Conservation (phyloP, 2,797 vertebrate genomes). For the Balearica regulorum region DNA sequence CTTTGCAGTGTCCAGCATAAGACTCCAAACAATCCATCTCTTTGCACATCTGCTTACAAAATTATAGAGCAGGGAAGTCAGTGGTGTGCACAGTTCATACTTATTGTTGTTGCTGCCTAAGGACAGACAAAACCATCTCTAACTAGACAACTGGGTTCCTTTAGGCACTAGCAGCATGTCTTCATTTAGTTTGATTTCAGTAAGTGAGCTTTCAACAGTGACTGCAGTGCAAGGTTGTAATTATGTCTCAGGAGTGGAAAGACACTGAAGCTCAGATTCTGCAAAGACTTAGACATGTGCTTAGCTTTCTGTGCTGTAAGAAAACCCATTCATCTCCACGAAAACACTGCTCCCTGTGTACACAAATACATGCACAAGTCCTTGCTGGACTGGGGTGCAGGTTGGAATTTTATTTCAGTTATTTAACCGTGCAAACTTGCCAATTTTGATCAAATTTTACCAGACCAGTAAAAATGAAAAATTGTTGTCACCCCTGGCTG, state of each 20-base stretch:
- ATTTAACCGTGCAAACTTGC: neutral
- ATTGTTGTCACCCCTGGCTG: neutral
- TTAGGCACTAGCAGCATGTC: conserved; percentile 28
- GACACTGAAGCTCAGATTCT: neutral
- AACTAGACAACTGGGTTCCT: conserved; percentile 7
- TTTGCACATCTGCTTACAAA: neutral
- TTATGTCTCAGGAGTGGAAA: conserved; percentile 4
- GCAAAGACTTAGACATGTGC: neutral
- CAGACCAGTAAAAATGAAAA: neutral
- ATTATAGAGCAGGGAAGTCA: neutral
- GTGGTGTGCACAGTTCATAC: neutral
- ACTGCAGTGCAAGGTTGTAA: conserved; percentile 18
- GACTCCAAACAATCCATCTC: neutral
- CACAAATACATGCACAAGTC: neutral
- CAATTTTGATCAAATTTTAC: neutral
- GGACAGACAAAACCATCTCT: neutral
- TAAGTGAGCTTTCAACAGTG: conserved; percentile 6
- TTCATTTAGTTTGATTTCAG: conserved; percentile 53
- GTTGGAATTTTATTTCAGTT: neutral
- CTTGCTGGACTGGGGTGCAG: neutral
- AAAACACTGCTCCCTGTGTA: neutral
- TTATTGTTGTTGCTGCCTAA: neutral
- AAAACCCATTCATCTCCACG: neutral
- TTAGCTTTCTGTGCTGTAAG: neutral
- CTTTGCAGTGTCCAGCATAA: neutral